phyloP scores from a whole-genome alignment of 2,113 vertebrate species.

The Calidris pugnax region DNA sequence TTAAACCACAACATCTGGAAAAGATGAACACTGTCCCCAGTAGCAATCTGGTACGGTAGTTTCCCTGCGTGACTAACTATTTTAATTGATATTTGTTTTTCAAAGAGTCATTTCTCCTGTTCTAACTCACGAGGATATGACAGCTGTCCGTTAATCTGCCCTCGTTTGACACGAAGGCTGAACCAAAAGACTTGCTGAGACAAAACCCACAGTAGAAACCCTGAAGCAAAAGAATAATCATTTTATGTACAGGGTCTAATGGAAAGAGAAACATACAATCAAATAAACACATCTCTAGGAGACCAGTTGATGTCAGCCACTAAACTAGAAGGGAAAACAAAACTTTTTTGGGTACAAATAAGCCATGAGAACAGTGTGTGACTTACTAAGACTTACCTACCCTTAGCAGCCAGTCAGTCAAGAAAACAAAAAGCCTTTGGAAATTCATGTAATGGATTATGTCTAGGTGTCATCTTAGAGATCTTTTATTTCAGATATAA shows the following conservation, averaged over 20 bases:
- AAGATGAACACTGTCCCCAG: neutral
- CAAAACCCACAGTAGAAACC: neutral
- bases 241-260: neutral
- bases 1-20: neutral
- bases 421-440: neutral
- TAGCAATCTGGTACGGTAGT: neutral
- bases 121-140: neutral
- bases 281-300: neutral
- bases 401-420: neutral
- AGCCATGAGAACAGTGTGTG: neutral
- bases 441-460: neutral
- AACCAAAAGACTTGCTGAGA: neutral
- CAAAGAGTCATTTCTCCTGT: neutral
- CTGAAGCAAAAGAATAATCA: neutral
- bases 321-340: neutral
- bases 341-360: neutral
- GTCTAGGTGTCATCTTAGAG: neutral
- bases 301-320: neutral
- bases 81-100: neutral
- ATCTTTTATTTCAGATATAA: neutral
- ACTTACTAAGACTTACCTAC: neutral
- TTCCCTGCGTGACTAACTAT: neutral
- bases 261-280: neutral
- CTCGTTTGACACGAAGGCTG: neutral
- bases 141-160: neutral